Evolutionary conservation across 2,113 vertebrate species (phyloP), one percentile per base, ranked within the genome.

Genomic region (Marmota flaviventris): DNA sequence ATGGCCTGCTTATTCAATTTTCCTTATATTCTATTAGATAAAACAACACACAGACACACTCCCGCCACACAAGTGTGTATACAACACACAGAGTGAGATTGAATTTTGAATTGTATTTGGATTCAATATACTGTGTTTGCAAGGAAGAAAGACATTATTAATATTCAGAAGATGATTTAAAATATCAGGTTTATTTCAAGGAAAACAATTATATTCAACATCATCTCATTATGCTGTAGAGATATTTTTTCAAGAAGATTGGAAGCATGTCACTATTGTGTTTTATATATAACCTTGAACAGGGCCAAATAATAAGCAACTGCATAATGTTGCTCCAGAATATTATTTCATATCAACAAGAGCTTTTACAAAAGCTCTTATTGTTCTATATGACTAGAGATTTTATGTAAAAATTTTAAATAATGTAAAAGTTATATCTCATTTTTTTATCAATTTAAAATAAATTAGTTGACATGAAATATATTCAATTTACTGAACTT

Each of bases 131-230:
- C 10, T 61, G 16, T 77, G n/a, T 32, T 61, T 93, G 39, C 10
- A 91, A 77, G 29, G n/a, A 75, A 85, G 34, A 75, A 0, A 29
- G 3, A 56, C 0, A 22, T 58, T 63, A 39, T 69, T 85, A 51
- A 93, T 76, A 89, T 67, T 91, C 25, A 92, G 17, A 83, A 81
- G 61, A 78, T 75, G 34, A 2, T 32, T 87, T 88, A n/a, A 94
- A 92, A 91, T 85, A 65, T 58, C 29, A 76, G 73, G 18, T 51
- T 83, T 58, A 95, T 72, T 93, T 85, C 58, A 86, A 89, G 34
- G 32, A 90, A 83, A 22, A 73, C 78, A 22, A 29, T 20, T 72
- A 81, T 88, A 75, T 88, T 78, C 20, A 79, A 72, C 2, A 37
- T 29, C 18, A 29, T 51, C 17, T 34, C 29, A 81, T 63, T 5